Conservation (phyloP, 2,113 vertebrate genomes). For the Grus americana region DNA sequence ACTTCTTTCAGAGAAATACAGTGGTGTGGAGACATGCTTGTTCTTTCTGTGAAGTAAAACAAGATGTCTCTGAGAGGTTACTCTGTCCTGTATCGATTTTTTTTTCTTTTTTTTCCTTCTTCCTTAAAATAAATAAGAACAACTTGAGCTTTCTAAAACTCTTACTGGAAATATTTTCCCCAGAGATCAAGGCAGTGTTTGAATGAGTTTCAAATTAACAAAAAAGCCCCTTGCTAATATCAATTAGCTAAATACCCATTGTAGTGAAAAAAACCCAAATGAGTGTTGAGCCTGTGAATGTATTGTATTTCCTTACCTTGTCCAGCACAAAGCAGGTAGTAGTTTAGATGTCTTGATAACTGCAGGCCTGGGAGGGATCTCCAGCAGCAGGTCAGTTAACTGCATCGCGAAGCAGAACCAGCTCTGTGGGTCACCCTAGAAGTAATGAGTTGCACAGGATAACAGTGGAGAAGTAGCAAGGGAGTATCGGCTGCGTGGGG, state of each 20-base stretch:
- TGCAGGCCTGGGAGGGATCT: not conserved
- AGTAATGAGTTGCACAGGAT: not conserved
- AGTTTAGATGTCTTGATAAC: not conserved
- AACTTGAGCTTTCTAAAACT: not conserved
- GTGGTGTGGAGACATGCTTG: not conserved
- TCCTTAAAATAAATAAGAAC: not conserved
- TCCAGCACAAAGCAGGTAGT: not conserved
- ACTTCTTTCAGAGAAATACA: not conserved
- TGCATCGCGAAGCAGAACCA: fast-evolving
- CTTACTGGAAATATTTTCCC: not conserved
- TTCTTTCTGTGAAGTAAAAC: not conserved
- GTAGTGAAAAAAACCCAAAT: not conserved
- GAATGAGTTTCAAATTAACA: not conserved
- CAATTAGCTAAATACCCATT: not conserved
- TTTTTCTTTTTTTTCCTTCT: not conserved
- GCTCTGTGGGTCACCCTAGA: too few relatives aligned
- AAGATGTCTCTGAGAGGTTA: not conserved
- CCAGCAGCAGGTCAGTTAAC: not conserved
- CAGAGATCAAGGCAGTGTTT: not conserved
- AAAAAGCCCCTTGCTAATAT: not conserved
- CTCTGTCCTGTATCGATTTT: not conserved
- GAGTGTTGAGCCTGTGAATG: not conserved
- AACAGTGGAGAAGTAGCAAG: not conserved
- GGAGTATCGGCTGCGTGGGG: not conserved
- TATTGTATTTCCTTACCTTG: not conserved